A percentile compares a stretch with the other conserved stretches of the same genome.
These are phyloP conservation scores for Steatocranus sp. DNA, from an alignment of 2,797 vertebrate genomes.

Conservation along the genomic window DNA sequence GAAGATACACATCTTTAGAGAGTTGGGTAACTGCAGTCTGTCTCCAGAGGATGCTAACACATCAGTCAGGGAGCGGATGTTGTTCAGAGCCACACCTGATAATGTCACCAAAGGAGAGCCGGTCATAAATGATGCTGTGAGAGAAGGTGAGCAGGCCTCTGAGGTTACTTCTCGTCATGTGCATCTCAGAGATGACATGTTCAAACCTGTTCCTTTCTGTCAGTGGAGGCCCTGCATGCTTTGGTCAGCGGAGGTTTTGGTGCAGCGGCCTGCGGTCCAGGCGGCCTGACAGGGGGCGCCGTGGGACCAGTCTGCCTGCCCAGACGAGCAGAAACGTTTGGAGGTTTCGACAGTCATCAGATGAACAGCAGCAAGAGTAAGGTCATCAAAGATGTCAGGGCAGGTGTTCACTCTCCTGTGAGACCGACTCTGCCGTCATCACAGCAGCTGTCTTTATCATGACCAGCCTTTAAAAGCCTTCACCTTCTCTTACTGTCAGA, in stretches of 20 bases:
- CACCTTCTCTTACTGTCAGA: slow-evolving; percentile 59
- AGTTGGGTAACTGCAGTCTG: slow-evolving; percentile 75
- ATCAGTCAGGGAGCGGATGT: slow-evolving; percentile 56
- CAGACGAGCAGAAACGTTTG: slow-evolving; percentile 90
- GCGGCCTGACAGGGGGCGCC: slow-evolving; percentile 62
- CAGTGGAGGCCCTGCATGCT: slow-evolving; percentile 84
- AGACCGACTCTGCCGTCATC: not conserved
- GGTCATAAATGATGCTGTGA: slow-evolving; percentile 84
- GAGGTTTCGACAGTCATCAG: slow-evolving; percentile 92
- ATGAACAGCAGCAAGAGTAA: slow-evolving; percentile 86
- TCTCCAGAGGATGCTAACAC: slow-evolving; percentile 72
- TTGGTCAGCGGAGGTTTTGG: slow-evolving; percentile 73
- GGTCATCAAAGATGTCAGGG: not conserved
- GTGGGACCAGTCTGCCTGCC: slow-evolving; percentile 84
- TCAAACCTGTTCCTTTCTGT: not conserved
- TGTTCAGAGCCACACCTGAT: slow-evolving; percentile 84
- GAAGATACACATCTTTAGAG: slow-evolving; percentile 85
- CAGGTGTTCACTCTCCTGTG: not conserved
- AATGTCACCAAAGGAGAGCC: slow-evolving; percentile 86
- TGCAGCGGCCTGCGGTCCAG: slow-evolving; percentile 60
- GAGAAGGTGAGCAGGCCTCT: slow-evolving; percentile 75
- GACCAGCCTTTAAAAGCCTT: not conserved
- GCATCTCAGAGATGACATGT: not conserved
- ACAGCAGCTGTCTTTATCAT: not conserved
- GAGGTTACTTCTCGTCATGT: not conserved